phyloP scores from a whole-genome alignment of 2,888 invertebrate genomes.

The Dusona sp. region DNA sequence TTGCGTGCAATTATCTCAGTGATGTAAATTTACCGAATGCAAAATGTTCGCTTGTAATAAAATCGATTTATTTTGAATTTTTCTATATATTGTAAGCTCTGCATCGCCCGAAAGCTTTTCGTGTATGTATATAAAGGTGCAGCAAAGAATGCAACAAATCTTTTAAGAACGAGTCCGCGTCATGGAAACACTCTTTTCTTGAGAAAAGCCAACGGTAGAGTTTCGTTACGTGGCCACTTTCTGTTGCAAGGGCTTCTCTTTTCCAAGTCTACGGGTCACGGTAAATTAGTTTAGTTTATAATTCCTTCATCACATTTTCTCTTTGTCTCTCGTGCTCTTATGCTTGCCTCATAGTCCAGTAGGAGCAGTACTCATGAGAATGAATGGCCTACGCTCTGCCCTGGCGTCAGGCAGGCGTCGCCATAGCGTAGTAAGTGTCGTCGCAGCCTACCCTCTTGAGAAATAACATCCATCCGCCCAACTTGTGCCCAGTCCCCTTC shows the following conservation, averaged over 20 bases:
- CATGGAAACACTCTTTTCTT: conserved; percentile 7
- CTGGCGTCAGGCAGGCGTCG: conserved; percentile 75
- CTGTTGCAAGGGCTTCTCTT: conserved; percentile 34
- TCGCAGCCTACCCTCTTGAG: conserved; percentile 58
- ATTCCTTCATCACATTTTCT: conserved; percentile 72
- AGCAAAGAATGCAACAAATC: conserved; percentile 39
- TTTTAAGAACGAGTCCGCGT: conserved; percentile 4
- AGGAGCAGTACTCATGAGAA: conserved; percentile 73
- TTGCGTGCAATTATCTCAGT: background rate
- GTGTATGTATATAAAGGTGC: background rate
- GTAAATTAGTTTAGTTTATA: conserved; percentile 80
- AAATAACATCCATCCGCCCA: conserved; percentile 30
- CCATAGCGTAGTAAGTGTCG: conserved; percentile 74
- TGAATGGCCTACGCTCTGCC: conserved; percentile 73
- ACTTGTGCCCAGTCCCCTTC: conserved; percentile 16
- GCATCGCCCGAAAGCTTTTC: background rate
- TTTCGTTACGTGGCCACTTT: conserved; percentile 36
- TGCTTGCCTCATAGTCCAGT: background rate
- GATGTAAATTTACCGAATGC: background rate
- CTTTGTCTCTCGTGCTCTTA: conserved; percentile 34
- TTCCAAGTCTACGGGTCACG: conserved; percentile 50
- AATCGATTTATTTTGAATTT: background rate
- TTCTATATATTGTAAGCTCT: background rate
- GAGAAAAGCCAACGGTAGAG: background rate
- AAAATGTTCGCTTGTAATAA: background rate